Evolutionary conservation across 1,140 invertebrate species (phyloP), one percentile per base, ranked within the genome.

Genomic region (Apis cerana): DNA sequence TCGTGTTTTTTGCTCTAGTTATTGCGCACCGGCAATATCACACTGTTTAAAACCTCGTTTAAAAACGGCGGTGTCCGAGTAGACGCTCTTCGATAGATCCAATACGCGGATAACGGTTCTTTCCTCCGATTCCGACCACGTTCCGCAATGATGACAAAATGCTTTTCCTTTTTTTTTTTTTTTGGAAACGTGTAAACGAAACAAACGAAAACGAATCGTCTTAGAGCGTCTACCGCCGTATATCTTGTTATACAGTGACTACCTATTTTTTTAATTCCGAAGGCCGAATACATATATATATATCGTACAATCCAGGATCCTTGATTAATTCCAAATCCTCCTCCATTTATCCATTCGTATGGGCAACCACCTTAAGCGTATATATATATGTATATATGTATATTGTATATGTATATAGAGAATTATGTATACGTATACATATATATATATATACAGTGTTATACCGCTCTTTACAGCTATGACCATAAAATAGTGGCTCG

Each of bases 401-500:
- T 71, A 70, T 83, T 75, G 71, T 78, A 82, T 64, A 82, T 75
- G 70, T 83, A 61, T 86, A 83, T 85, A 82, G 33, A 43, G 5
- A 43, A 43, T 75, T 56, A 79, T 79, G 83, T 79, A 59, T 72
- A 76, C 85, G 79, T 85, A 82, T 82, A 78, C 50, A 75, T 43
- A 67, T 75, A 75, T 83, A 61, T 61, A 72, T 72, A 86, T 75
- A 80, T 75, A 82, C 64, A 82, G 62, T 64, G 33, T 50, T 87
- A 88, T 90, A 89, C 89, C 88, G 92, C 91, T 91, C 91, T 91
- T 91, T 93, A 92, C 92, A 93, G 92, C 92, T 94, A 91, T 94
- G 91, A 94, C 91, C 92, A 94, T 93, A 93, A 59, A 84, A 89
- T 94, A 94, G 92, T 94, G 93, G 93, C 93, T 94, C 93, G 93